Base-by-base conservation (phyloP, 2,113 vertebrate genomes). In the Oncorhynchus keta region DNA sequence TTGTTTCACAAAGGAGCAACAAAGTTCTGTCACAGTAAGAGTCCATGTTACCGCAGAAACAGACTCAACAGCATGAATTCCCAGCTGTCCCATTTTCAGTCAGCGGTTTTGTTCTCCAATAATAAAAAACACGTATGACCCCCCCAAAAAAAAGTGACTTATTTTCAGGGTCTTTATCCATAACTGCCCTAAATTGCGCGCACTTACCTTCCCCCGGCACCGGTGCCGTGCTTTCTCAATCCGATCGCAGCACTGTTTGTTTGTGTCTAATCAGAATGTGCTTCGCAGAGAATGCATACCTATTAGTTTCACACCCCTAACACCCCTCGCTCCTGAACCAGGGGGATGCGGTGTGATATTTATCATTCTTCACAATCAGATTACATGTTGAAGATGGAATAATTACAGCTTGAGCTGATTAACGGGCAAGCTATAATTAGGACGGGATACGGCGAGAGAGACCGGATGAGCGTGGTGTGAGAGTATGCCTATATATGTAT, bases 321-420 rank as follows among this genome's bases (percentile, higher is more conserved):
- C 39, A 20, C n/a, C 11, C 22, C 11, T 24, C 5, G 85, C 69
- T 80, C 65, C 26, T 64, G 65, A 68, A 64, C 69, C 64, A 35
- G 80, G 76, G 82, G 71, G 75, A 72, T 74, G 2, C 79, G 67
- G 66, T 70, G 65, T 81, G 84, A 90, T 90, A 28, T 89, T 86
- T 76, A 89, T 92, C 88, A 71, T 79, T 70, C 68, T 67, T 87
- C 85, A 87, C 83, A 79, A 88, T 90, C 88, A 83, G 86, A 92
- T 92, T 88, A 90, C 84, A 88, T 87, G 76, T 77, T 77, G 48
- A 79, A 88, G 89, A 88, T 89, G 85, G 82, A 82, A 75, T 91
- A 91, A 92, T 91, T 92, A 90, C 88, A 88, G 81, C 85, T 82
- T 84, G 84, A 76, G 76, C 82, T 87, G 86, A 91, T 93, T 89